Base-by-base conservation (phyloP, 2,113 vertebrate genomes). In the Indri indri region DNA sequence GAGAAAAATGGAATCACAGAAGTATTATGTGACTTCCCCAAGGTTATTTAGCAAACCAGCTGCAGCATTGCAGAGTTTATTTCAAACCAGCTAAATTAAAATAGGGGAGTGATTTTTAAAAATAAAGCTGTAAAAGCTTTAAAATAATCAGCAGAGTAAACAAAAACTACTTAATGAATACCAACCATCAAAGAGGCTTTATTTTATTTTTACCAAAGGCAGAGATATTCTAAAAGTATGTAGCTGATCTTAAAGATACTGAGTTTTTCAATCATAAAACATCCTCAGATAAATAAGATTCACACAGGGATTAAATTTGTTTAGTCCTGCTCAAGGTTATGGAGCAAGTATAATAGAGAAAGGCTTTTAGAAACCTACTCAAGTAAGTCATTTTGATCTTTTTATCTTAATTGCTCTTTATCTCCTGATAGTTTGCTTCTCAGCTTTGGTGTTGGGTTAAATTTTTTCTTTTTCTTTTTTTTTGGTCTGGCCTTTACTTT, bases 371-470 rank as follows among this genome's bases (percentile, higher is more conserved):
- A 73, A 79, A 63, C 37, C 42, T 17, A 32, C 47, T 71, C 34
- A n/a, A 95, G 71, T 65, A 61, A 63, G 73, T 34, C 88, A 54
- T 91, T 94, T 94, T 74, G 52, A 59, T 94, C 84, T 95, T 90
- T 94, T 95, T 95, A 94, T 92, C 91, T 95, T 80, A 81, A 90
- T 93, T 92, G 91, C 57, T 92, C 59, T 94, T 90, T 96, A 95
- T 91, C 68, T 94, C 50, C n/a, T 61, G 45, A 34, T 47, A 94
- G 84, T 88, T 95, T 91, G 37, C 65, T 20, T 88, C 80, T 96
- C 50, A 73, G 23, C 54, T 61, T 82, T 61, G 91, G 66, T 82
- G 61, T 40, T 84, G 45, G n/a, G 42, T 86, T 77, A 52, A 17
- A 18, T 54, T 54, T 18, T 54, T 54, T 54, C 17, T 54, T 2